Evolutionary conservation across 2,797 vertebrate species (phyloP), one percentile per base, ranked within the genome.

Genomic region (Epinephelus malabaricus): DNA sequence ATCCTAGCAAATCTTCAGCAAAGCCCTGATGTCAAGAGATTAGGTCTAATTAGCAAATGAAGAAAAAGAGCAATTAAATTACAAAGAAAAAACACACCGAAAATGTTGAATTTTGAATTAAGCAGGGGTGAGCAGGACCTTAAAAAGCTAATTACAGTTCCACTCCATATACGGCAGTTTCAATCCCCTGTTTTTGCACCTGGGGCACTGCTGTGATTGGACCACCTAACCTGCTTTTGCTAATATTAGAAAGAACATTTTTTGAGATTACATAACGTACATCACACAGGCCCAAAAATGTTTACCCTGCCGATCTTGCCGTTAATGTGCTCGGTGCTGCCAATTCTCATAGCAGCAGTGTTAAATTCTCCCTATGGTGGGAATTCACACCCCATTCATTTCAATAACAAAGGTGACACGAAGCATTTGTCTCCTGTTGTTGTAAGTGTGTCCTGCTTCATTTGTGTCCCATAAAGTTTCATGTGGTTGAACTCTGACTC

Each of bases 381-480:
- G 3, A 82, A 46, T 59, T 67, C 62, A 51, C 68, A 67, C 12
- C 18, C 54, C 55, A 85, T 81, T 83, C 5, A 49, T 84, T 85
- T 73, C 18, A 88, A 62, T 81, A 15, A 70, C 2, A 10, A 43
- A 45, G 23, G 38, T 51, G 67, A 68, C 76, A 43, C 43, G 54
- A 55, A 27, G 43, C 64, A 74, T 83, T 74, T 76, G 55, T 47
- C 79, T 18, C 69, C 27, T 60, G 68, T 54, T 4, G 5, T 25
- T 1, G 2, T 45, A 19, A 74, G 75, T 30, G 23, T n/a, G 73
- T 61, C 15, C 51, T 1, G 0, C n/a, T 14, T 64, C 34, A 49
- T 87, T 80, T 72, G 18, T 61, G 67, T 51, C 21, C n/a, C 25
- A 27, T 78, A 3, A 71, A 60, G 58, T 46, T 82, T 12, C 15